Base-by-base conservation (phyloP, 1,140 invertebrate genomes). In the Drosophila mojavensis region DNA sequence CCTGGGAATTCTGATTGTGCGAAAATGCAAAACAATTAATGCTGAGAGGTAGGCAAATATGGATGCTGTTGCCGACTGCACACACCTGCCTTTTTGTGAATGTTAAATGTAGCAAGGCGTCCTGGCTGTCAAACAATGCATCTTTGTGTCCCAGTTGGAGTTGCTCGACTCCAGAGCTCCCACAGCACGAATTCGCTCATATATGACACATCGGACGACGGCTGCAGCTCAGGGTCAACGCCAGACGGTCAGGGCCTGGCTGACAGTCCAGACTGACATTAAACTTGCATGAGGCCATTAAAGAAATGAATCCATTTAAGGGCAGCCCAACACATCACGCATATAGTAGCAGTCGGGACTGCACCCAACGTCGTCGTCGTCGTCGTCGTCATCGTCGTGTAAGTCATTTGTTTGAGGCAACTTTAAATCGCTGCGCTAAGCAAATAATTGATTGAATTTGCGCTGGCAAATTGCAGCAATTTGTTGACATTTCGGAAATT, bases 401-500 rank as follows among this genome's bases (percentile, higher is more conserved):
- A 50, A 71, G 53, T 56, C 47, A 68, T 68, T 68, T 47, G 10
- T 24, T 26, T 69, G 17, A 64, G 60, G 28, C 24, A 58, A 51
- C 50, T 74, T 68, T 51, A 73, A 69, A 62, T 30, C 41, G 43
- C 33, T 26, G 30, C 36, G 24, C 20, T 26, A 59, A 33, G 15
- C 45, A 51, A 68, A 74, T 62, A 85, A 85, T 73, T 85, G 63
- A 85, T 86, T 85, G 71, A 67, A 72, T 74, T 74, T 80, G 20
- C 5, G 30, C 47, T 39, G n/a, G 36, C 30, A 81, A 82, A 88
- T 86, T 82, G 71, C 64, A 54, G 64, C 66, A 82, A 85, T 88
- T 85, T 82, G 75, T 78, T 78, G 71, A 78, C 75, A 74, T 78
- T 67, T 51, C n/a, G 68, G 43, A 84, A 84, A 84, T 84, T 82